Evolutionary conservation across 1,140 invertebrate genomes (phyloP).

Genomic region (Tetragonula clypearis): DNA sequence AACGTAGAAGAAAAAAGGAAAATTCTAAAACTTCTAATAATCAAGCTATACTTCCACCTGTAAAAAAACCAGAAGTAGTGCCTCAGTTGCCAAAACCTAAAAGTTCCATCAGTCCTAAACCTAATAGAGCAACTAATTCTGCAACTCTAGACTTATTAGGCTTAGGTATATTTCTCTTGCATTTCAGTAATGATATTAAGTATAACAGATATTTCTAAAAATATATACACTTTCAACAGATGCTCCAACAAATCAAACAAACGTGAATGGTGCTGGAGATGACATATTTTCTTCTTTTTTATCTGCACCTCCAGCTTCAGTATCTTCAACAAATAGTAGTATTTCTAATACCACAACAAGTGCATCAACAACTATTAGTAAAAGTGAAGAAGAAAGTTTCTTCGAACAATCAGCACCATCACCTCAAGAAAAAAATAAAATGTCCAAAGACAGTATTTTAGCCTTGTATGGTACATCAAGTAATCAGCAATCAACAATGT

Average conservation of each 20-base stretch:
- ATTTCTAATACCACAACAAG: constrained; percentile 68
- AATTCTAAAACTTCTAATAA: constrained; percentile 77
- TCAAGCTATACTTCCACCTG: constrained; percentile 73
- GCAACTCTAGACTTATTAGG: constrained; percentile 85
- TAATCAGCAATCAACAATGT: constrained; percentile 73
- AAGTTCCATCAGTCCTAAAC: constrained; percentile 87
- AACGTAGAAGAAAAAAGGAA: constrained; percentile 90
- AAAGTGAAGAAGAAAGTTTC: constrained; percentile 93
- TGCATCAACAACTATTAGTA: constrained; percentile 77
- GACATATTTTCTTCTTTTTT: constrained; percentile 91
- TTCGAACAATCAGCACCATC: constrained; percentile 92
- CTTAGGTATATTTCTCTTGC: constrained; percentile 78
- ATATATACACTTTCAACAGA: constrained; percentile 67
- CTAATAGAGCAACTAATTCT: constrained; percentile 83
- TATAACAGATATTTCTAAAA: constrained; percentile 14
- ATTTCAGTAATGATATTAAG: not conserved
- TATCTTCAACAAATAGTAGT: constrained; percentile 64
- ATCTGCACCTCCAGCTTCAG: constrained; percentile 84
- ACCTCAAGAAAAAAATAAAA: constrained; percentile 89
- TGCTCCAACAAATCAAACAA: constrained; percentile 75
- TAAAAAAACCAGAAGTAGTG: constrained; percentile 81
- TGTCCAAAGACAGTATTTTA: constrained; percentile 97
- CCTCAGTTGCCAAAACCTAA: constrained; percentile 84
- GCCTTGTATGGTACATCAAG: constrained; percentile 89
- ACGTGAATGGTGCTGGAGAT: constrained; percentile 82